Evolutionary conservation across 2,888 invertebrate genomes (phyloP).

Genomic region (Entomobrya multifasciata): DNA sequence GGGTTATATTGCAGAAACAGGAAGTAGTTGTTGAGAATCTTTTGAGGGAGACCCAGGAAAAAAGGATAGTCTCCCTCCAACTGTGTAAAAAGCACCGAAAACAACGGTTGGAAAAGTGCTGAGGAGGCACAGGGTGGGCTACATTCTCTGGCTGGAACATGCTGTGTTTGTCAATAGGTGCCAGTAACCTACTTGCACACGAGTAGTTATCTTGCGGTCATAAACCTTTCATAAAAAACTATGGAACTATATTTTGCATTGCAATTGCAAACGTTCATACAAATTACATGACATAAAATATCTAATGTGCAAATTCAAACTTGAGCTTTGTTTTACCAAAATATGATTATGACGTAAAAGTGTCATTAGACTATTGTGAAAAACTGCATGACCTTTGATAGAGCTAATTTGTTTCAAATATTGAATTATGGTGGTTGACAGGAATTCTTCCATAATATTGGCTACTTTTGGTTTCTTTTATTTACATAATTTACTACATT

Average conservation of each 20-base stretch:
- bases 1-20: constrained; percentile 10
- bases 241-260: constrained; percentile 2
- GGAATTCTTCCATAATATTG: too few relatives aligned
- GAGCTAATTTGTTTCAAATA: too few relatives aligned
- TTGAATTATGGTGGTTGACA: too few relatives aligned
- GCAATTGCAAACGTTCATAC: neutral
- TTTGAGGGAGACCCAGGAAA: constrained; percentile 47
- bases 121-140: neutral
- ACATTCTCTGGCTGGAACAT: constrained; percentile 9
- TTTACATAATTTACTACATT: too few relatives aligned
- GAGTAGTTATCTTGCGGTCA: constrained; percentile 35
- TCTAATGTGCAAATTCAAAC: neutral
- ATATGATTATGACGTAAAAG: neutral
- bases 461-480: too few relatives aligned
- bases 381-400: too few relatives aligned
- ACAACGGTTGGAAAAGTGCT: neutral
- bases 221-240: constrained; percentile 31
- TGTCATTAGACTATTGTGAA: constrained; percentile 14
- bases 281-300: neutral
- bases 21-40: constrained; percentile 42
- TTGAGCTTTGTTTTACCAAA: neutral
- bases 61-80: constrained; percentile 46
- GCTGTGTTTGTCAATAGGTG: constrained; percentile 50
- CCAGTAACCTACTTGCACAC: constrained; percentile 61
- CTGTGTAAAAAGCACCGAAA: constrained; percentile 13